Conservation (phyloP, 2,888 invertebrate genomes). For the Chydorus sphaericus region DNA sequence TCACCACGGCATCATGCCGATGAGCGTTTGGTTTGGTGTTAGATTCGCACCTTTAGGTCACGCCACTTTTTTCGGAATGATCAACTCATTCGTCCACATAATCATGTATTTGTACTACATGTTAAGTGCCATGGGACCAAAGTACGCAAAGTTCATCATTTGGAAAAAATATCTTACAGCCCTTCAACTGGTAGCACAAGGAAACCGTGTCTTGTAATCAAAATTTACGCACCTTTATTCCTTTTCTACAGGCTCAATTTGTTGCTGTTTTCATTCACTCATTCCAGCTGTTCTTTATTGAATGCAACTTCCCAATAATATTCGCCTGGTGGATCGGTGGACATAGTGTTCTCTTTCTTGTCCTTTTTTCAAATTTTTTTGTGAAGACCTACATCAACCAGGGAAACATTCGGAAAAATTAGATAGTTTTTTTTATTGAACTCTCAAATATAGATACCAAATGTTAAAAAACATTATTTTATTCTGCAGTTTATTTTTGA, state of each 20-base stretch:
- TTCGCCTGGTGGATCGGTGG: slow-evolving; percentile 92
- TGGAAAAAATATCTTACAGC: slow-evolving; percentile 94
- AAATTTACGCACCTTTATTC: neutral
- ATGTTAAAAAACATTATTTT: too few species aligned
- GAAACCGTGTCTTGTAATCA: too few species aligned
- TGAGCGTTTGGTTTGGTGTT: slow-evolving; percentile 90
- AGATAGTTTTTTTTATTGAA: too few species aligned
- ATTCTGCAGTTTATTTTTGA: too few species aligned
- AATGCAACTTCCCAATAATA: slow-evolving; percentile 71
- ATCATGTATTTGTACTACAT: slow-evolving; percentile 96
- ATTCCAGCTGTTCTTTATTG: slow-evolving; percentile 76
- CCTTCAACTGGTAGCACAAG: slow-evolving; percentile 95
- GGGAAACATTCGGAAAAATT: too few species aligned
- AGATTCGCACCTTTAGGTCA: slow-evolving; percentile 93
- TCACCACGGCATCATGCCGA: slow-evolving; percentile 92
- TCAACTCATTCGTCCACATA: slow-evolving; percentile 90
- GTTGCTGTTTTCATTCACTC: slow-evolving; percentile 80
- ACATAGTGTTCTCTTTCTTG: slow-evolving; percentile 91
- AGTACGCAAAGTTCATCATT: slow-evolving; percentile 86
- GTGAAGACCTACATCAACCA: slow-evolving; percentile 34
- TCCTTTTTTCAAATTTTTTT: slow-evolving; percentile 90
- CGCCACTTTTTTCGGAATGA: slow-evolving; percentile 86
- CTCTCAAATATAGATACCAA: too few species aligned
- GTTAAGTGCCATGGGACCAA: slow-evolving; percentile 84
- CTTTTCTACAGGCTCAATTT: slow-evolving; percentile 44